Evolutionary conservation across 2,888 invertebrate genomes (phyloP), one percentile per base, ranked within the genome.

Genomic region (Slavum lentiscoides): DNA sequence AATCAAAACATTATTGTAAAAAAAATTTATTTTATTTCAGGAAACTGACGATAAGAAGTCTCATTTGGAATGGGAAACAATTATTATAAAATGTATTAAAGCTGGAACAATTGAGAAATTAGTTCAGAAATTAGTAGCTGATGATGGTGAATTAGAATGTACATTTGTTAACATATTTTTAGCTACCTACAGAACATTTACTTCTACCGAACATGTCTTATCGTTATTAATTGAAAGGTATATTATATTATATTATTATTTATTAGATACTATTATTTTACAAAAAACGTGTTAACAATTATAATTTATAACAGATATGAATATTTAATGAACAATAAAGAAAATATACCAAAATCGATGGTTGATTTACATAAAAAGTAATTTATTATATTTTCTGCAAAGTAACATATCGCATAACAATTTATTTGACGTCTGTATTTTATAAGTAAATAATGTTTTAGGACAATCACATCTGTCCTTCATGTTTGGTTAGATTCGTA

Each of bases 51-150:
- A 94, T 88, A 95, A 95, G 88, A 95, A 96, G 84, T 95, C 96
- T 73, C 97, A 98, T 87, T 88, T 99, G 87, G 98, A 98, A 91
- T 99, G 99, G 99, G 97, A 98, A 89, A 97, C 97, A 62, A 96
- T 97, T 83, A 91, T 96, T 83, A 96, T 97, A 83, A 92, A 96
- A 82, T 94, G 96, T 86, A 92, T 99, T 84, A 98, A 98, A 88
- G 97, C 97, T 21, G 99, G 97, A 81, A 96, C 97, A 5, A 90
- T 98, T 84, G 93, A 95, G 86, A 92, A 94, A 85, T 90, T 99
- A 83, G 96, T 99, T 82, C 97, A 97, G 87, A 94, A 95, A 82
- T 89, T 98, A 84, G 94, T 95, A 83, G 95, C 95, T 81, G 97
- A 97, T 87, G 94, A 96, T 85, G 97, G 97, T 67, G 97, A 97